Evolutionary conservation across 2,797 vertebrate species (phyloP).

Genomic region (Hafferia zeledoni): DNA sequence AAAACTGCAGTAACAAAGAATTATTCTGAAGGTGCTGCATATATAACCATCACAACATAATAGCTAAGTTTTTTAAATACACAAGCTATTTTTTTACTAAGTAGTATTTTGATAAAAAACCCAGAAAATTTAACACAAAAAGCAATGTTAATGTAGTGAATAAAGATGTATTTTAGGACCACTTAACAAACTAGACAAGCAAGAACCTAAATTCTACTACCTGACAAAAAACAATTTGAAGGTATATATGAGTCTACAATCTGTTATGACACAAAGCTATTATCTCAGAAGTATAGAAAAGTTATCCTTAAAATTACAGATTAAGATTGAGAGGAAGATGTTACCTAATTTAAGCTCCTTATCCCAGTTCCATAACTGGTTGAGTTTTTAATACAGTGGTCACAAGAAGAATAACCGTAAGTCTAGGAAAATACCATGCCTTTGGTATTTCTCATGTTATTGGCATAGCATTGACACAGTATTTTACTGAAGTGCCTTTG

Average conservation of each 20-base stretch:
- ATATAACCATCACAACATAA: neutral
- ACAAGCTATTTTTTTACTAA: neutral
- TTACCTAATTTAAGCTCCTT: neutral
- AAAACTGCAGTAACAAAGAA: constrained; percentile 4
- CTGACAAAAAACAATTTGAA: neutral
- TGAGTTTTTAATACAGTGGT: neutral
- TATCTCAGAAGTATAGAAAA: neutral
- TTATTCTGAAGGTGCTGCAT: neutral
- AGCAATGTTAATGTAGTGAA: neutral
- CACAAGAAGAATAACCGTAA: neutral
- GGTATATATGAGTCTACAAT: neutral
- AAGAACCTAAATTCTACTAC: neutral
- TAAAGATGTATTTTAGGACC: neutral
- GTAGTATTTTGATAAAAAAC: neutral
- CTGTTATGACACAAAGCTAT: neutral
- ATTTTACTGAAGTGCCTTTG: neutral
- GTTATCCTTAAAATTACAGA: neutral
- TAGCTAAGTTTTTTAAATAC: neutral
- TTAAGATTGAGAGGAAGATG: neutral
- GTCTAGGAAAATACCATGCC: neutral
- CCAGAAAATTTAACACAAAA: neutral
- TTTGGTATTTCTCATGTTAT: neutral
- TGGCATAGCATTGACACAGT: neutral
- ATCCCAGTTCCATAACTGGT: neutral
- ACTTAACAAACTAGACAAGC: neutral